Evolutionary conservation across 2,113 vertebrate genomes (phyloP).

Genomic region (Danionella cerebrum): DNA sequence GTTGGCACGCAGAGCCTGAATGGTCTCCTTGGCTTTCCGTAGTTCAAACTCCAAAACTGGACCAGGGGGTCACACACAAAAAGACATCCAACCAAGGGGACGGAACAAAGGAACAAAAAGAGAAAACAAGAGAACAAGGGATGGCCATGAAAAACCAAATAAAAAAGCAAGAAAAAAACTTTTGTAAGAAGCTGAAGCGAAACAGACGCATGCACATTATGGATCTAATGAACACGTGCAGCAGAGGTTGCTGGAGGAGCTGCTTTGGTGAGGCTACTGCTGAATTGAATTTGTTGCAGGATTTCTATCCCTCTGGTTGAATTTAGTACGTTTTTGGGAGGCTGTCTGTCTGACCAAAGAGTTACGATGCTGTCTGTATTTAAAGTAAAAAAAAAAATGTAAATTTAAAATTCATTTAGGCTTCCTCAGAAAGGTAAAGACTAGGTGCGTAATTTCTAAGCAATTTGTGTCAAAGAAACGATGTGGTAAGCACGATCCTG

Average conservation of each 20-base stretch:
- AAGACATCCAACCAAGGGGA: conserved; percentile 90
- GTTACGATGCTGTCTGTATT: too few species aligned
- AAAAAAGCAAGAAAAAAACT: conserved; percentile 64
- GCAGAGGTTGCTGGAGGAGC: conserved; percentile 90
- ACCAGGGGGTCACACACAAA: conserved; percentile 86
- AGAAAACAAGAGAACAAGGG: conserved; percentile 77
- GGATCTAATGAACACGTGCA: conserved; percentile 89
- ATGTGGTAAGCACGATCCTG: too few species aligned
- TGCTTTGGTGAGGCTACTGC: conserved; percentile 66
- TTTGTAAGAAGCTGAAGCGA: conserved; percentile 79
- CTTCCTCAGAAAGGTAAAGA: too few species aligned
- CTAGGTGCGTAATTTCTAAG: too few species aligned
- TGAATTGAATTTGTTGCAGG: neutral
- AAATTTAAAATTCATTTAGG: too few species aligned
- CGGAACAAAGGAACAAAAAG: conserved; percentile 56
- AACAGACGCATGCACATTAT: conserved; percentile 69
- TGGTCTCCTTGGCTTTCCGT: conserved; percentile 99
- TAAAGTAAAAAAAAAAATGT: conserved; percentile 21
- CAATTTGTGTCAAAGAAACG: too few species aligned
- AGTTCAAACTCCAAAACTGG: conserved; percentile 99
- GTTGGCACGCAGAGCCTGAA: conserved; percentile 99
- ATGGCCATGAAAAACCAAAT: conserved; percentile 82
- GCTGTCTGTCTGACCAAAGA: conserved; percentile 93
- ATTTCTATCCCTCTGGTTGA: neutral
- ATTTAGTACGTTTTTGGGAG: neutral